These are phyloP conservation scores for Sarcophaga rosellei DNA, from an alignment of 2,888 invertebrate genomes.

Conservation along the genomic window DNA sequence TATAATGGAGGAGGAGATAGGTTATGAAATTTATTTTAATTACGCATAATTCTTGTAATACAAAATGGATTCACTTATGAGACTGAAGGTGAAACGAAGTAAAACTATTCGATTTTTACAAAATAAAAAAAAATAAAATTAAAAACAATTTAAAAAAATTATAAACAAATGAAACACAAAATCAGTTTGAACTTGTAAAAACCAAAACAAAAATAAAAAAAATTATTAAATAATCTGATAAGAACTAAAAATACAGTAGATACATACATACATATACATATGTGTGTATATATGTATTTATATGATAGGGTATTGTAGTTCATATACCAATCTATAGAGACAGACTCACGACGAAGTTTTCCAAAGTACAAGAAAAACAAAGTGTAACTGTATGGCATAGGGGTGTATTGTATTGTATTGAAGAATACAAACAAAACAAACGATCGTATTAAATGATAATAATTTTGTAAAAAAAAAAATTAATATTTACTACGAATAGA, in stretches of 20 bases:
- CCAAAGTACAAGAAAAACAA: not conserved
- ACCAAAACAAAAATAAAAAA: slow-evolving; percentile 20
- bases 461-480: not conserved
- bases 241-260: not conserved
- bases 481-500: slow-evolving; percentile 29
- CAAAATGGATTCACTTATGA: no score
- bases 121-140: no score
- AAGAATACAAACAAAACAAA: slow-evolving; percentile 35
- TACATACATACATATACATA: not conserved
- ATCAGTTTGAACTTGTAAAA: slow-evolving; percentile 38
- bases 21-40: no score
- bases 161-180: not conserved
- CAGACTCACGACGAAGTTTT: not conserved
- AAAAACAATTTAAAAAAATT: no score
- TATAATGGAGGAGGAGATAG: no score
- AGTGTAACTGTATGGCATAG: not conserved
- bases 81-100: no score
- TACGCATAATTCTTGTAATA: no score
- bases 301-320: no score
- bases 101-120: no score
- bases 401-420: not conserved
- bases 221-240: slow-evolving; percentile 42
- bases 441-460: slow-evolving; percentile 47
- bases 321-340: not conserved
- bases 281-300: no score